Conservation (phyloP, 1,140 invertebrate species). For the Phortica variegata region DNA sequence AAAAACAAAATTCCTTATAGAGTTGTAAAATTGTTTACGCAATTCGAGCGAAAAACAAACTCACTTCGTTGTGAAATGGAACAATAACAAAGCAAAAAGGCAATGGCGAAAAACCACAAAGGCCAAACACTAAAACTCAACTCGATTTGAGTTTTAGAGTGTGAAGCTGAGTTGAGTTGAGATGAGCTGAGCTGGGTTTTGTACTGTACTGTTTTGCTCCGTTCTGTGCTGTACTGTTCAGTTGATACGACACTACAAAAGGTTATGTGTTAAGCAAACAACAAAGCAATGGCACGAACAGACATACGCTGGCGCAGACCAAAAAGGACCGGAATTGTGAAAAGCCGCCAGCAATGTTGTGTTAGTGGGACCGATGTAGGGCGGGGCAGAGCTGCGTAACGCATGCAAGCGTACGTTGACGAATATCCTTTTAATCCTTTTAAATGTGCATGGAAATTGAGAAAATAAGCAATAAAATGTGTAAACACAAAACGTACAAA, state of each 20-base stretch:
- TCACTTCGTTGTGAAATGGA: conserved; percentile 12
- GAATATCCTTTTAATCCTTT: conserved; percentile 53
- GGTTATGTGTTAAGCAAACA: neutral
- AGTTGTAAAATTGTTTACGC: too few species aligned
- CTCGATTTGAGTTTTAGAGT: too few species aligned
- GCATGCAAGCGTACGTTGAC: conserved; percentile 43
- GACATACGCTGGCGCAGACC: neutral
- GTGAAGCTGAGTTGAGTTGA: too few species aligned
- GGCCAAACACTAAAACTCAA: conserved; percentile 4
- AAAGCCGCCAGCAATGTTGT: too few species aligned
- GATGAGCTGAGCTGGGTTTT: too few species aligned
- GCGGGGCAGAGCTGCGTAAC: conserved; percentile 28
- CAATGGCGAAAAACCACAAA: conserved; percentile 22
- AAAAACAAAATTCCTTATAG: too few species aligned
- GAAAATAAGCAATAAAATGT: conserved; percentile 22
- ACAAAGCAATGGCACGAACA: neutral
- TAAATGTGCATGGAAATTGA: conserved; percentile 50
- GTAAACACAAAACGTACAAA: conserved; percentile 16
- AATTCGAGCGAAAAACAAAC: too few species aligned
- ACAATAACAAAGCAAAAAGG: conserved; percentile 26
- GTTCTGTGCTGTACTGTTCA: too few species aligned
- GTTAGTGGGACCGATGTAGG: too few species aligned
- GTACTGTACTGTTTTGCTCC: too few species aligned
- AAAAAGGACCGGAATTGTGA: conserved; percentile 8
- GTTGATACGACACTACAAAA: too few species aligned